Evolutionary conservation across 2,797 vertebrate genomes (phyloP).

Genomic region (Heteromormyrus szaboi): DNA sequence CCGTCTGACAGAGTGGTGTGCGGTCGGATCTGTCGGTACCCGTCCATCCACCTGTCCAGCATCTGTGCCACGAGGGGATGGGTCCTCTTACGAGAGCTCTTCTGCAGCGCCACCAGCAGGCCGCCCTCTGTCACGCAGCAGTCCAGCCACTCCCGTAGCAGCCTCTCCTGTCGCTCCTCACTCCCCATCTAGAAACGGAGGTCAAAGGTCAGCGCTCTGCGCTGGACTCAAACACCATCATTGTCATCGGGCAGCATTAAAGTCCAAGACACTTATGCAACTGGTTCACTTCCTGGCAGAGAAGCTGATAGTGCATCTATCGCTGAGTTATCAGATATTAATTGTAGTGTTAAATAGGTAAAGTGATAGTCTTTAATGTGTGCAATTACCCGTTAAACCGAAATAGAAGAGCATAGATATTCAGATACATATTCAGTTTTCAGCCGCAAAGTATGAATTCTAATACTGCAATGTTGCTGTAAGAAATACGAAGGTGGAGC

Average conservation of each 20-base stretch:
- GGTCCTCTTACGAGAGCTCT: slow-evolving; percentile 83
- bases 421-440: background rate
- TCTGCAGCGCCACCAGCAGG: slow-evolving; percentile 87
- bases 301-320: background rate
- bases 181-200: slow-evolving; percentile 75
- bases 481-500: background rate
- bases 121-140: slow-evolving; percentile 97
- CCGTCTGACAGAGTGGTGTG: slow-evolving; percentile 88
- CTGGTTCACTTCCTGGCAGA: background rate
- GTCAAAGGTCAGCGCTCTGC: background rate
- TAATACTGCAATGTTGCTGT: background rate
- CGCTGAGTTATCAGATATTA: background rate
- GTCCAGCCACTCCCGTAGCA: slow-evolving; percentile 95
- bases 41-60: slow-evolving; percentile 96
- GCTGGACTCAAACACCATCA: background rate
- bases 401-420: background rate
- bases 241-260: background rate
- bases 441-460: background rate
- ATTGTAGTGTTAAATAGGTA: background rate
- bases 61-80: slow-evolving; percentile 96
- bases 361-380: background rate
- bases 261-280: background rate
- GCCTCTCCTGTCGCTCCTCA: slow-evolving; percentile 94
- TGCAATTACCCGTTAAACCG: background rate
- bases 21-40: slow-evolving; percentile 88